These are phyloP conservation scores for Lochmaea capreae DNA, from an alignment of 2,888 invertebrate species.

Conservation along the genomic window DNA sequence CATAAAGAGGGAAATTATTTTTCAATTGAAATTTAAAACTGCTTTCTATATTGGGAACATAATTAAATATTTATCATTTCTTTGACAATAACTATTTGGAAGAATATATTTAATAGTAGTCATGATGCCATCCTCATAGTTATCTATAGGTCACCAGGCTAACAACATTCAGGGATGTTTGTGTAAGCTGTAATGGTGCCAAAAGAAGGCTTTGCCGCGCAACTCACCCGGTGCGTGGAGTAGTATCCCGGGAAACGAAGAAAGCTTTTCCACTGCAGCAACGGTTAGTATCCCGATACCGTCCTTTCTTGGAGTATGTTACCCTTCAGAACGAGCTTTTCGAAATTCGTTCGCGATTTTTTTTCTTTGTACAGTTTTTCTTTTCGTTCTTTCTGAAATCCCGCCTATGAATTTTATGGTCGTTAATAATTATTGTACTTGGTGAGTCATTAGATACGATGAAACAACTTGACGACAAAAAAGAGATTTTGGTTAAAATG, in stretches of 20 bases:
- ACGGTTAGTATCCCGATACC: conserved; percentile 38
- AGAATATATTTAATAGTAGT: background rate
- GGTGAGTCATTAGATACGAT: conserved; percentile 16
- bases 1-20: background rate
- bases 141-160: background rate
- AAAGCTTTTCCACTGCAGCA: conserved; percentile 50
- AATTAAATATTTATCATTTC: too few species aligned
- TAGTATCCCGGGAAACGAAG: conserved; percentile 58
- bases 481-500: background rate
- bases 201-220: conserved; percentile 29
- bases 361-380: conserved; percentile 15
- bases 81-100: too few species aligned
- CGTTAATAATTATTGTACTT: background rate
- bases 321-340: conserved; percentile 34
- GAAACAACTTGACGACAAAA: background rate
- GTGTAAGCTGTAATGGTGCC: conserved; percentile 13
- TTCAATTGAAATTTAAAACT: background rate
- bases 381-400: conserved; percentile 15
- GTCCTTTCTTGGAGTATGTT: conserved; percentile 40
- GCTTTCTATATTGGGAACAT: too few species aligned
- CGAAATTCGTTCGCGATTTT: conserved; percentile 28
- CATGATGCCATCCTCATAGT: conserved; percentile 3
- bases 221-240: conserved; percentile 32
- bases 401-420: conserved; percentile 9
- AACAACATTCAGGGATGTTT: conserved; percentile 13